Base-by-base conservation (phyloP, 1,140 invertebrate genomes). In the Parapsyche elsis region DNA sequence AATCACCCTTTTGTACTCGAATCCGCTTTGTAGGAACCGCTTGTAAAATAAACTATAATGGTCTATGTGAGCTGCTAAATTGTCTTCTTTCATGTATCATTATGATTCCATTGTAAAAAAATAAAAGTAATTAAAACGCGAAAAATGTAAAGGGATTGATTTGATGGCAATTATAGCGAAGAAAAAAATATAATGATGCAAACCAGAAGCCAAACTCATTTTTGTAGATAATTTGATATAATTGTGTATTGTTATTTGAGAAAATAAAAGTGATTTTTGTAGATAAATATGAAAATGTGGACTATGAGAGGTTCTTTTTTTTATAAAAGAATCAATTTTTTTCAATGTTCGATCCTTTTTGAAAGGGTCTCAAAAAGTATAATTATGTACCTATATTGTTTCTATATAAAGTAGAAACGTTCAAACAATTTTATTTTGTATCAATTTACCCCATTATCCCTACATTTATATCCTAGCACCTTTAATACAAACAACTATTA, bases 311-410 rank as follows among this genome's bases (percentile, higher is more conserved):
- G 82, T 83, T 83, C 82, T 83, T 83, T 83, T 83, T 78, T 83
- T 83, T 83, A 80, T 74, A 76, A 81, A 81, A 83, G 82, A 81
- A 78, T 80, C 78, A 80, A 57, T 77, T 81, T 83, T 83, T 83
- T 81, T 83, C 81, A 83, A 81, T 83, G 83, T 81, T 81, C 64
- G 83, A 83, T 81, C 81, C 83, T 81, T 83, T 83, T 46, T 75
- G 78, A 81, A 83, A 81, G 81, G 83, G 80, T 81, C 81, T 81
- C 75, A 80, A 81, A 82, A 83, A 81, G 57, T 83, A 83, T 83
- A 83, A 83, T 83, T 81, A 83, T 83, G 83, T 83, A 83, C 83
- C 83, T 83, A 81, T 83, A 83, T 83, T 83, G 83, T 83, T 83
- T 83, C 83, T 83, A 83, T 83, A 83, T 83, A 81, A 83, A 83